phyloP scores from a whole-genome alignment of 2,113 vertebrate genomes.

The Alces alces region DNA sequence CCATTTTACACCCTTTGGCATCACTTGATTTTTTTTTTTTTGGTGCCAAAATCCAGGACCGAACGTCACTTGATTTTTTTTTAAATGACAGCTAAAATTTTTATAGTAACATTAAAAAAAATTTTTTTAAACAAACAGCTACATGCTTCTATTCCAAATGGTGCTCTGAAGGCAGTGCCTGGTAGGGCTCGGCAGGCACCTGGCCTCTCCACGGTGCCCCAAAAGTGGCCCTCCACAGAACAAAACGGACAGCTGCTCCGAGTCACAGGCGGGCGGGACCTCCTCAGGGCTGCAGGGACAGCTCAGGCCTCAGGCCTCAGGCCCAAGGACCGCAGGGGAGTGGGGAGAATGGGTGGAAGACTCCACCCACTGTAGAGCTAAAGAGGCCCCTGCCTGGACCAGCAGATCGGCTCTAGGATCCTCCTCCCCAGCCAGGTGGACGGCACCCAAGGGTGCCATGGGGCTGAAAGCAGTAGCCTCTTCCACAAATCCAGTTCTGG shows the following conservation, averaged over 20 bases:
- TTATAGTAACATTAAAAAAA: background rate
- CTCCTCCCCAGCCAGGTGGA: background rate
- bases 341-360: background rate
- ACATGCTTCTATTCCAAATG: background rate
- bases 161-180: background rate
- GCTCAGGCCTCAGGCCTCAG: background rate
- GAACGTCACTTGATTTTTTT: background rate
- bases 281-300: too few relatives aligned
- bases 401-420: background rate
- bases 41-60: background rate
- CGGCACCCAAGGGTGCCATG: fast-evolving
- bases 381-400: background rate
- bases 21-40: background rate
- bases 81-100: background rate
- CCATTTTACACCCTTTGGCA: fast-evolving
- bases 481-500: background rate
- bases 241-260: fast-evolving
- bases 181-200: background rate
- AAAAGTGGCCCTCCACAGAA: background rate
- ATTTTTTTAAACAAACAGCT: background rate
- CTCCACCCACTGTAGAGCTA: fast-evolving
- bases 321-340: background rate
- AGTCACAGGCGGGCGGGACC: fast-evolving
- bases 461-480: background rate
- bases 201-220: fast-evolving